Base-by-base conservation (phyloP, 30 jellyfish, hydroid and myxozoan genomes). In the Aurelia coerulea region DNA sequence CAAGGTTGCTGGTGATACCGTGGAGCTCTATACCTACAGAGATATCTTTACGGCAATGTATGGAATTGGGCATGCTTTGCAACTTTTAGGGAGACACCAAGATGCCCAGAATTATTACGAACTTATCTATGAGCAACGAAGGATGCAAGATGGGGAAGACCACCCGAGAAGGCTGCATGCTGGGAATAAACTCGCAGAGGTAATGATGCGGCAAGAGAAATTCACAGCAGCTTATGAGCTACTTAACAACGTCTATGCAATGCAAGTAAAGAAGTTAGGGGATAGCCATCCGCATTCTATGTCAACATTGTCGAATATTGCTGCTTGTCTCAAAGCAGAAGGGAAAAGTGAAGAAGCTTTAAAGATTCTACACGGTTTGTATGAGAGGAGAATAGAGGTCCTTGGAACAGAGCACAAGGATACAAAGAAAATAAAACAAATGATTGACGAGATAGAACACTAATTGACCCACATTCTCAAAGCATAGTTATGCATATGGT, bases 91-190 rank as follows among this genome's bases (percentile, higher is more conserved):
- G 65, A 53, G 82, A 15, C 66, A 80, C 62, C 74, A 9, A 29
- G 82, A 80, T 16, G 90, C 90, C 23, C 83, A 65, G 90, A 59
- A 65, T 70, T 68, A 65, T 31, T 80, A 80, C 37, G 73, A 29
- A n/a, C 51, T 49, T 2, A 54, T 80, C 66, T 67, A 80, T 59
- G 90, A 80, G 2, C 64, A 80, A 65, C 68, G 90, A 8, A 54
- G 82, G 17, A 65, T 63, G 10, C 32, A 72, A 7, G 90, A 80
- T 58, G 90, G 90, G 9, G 90, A 80, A 50, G 31, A 34, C 62
- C 90, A 80, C 71, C 81, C 90, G 34, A 80, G 90, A 53, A 46
- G 81, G 16, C 33, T 80, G 74, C 90, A 80, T 66, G 90, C 90
- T 56, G 90, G 90, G 46, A 80, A 80, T 63, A 80, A 80, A 52